These are phyloP conservation scores for Semibalanus balanoides DNA, from an alignment of 1,140 invertebrate species.

Conservation along the genomic window DNA sequence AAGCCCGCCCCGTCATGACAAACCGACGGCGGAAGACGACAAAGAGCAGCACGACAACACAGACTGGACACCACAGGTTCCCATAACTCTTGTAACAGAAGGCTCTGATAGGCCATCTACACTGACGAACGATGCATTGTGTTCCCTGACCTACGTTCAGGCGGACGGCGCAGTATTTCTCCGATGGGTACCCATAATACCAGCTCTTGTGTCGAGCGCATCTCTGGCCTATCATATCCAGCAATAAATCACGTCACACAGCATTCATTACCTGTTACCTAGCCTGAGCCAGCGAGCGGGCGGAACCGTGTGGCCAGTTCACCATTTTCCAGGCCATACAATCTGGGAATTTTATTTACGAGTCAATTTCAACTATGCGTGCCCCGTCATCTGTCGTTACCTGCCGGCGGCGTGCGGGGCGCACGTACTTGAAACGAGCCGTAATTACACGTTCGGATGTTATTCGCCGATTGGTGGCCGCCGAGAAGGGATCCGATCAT, in stretches of 20 bases:
- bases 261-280: background rate
- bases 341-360: slow-evolving; percentile 1
- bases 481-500: background rate
- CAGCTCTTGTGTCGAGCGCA: background rate
- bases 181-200: background rate
- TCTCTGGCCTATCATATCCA: background rate
- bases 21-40: too few species aligned
- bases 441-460: background rate
- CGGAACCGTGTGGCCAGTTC: background rate
- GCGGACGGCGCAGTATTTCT: background rate
- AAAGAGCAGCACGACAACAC: too few species aligned
- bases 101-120: background rate
- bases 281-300: background rate
- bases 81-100: too few species aligned
- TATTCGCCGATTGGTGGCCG: background rate
- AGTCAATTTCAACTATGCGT: background rate
- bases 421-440: background rate
- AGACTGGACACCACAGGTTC: too few species aligned
- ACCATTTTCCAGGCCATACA: background rate
- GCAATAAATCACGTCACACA: background rate
- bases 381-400: background rate
- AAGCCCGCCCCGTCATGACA: background rate
- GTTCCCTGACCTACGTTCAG: too few species aligned
- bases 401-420: background rate
- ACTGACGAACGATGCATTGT: background rate